Percentiles rank a stretch among this genome's conserved stretches.
Evolutionary conservation across 2,888 invertebrate species (phyloP).

Genomic region (Stenichneumon culpator): DNA sequence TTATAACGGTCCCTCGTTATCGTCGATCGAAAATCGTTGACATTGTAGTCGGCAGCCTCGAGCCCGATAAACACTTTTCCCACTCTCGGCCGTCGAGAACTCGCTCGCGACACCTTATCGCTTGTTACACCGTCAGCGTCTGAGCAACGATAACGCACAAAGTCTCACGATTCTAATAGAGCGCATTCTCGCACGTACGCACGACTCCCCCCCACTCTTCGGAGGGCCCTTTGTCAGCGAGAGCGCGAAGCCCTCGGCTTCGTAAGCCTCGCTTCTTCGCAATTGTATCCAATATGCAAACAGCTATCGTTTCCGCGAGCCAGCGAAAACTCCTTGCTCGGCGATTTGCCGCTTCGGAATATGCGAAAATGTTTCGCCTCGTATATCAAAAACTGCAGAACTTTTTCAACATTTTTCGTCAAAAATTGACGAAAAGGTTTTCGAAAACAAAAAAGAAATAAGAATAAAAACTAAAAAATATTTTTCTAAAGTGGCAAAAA

Average conservation of each 20-base stretch:
- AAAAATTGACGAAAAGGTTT: background rate
- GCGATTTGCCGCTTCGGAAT: background rate
- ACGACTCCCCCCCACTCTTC: background rate
- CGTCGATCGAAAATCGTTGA: background rate
- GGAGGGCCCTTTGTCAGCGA: background rate
- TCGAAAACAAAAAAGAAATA: background rate
- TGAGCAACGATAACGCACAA: background rate
- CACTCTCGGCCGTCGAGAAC: background rate
- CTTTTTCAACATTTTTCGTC: background rate
- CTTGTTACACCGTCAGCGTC: background rate
- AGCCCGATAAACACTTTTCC: background rate
- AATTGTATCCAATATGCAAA: background rate
- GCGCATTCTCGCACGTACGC: background rate
- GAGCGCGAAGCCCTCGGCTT: background rate
- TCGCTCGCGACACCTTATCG: background rate
- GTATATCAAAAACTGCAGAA: background rate
- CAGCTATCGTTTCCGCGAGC: background rate
- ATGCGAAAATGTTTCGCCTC: background rate
- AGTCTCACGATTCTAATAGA: background rate
- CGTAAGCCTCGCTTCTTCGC: background rate
- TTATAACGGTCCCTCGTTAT: background rate
- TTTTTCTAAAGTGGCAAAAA: no score
- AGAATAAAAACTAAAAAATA: no score
- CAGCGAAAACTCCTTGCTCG: no score
- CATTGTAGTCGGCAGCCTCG: background rate